These are phyloP conservation scores for Amphiprion clarkii DNA, from an alignment of 2,797 vertebrate genomes.

Conservation along the genomic window DNA sequence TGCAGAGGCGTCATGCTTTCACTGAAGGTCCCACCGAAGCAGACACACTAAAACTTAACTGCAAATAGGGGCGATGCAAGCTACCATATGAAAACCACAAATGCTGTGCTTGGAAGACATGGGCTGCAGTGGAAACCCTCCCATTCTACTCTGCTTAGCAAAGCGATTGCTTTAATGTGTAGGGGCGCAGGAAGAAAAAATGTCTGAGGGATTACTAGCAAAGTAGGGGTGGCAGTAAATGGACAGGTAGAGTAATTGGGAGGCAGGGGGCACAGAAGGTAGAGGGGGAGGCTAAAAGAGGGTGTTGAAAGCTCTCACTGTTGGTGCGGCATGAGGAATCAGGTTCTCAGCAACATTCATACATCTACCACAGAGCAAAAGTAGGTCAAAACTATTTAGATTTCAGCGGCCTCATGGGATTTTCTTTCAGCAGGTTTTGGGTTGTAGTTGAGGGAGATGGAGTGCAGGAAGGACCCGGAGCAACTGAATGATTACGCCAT, in stretches of 20 bases:
- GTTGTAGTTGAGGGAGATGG: constrained; percentile 39
- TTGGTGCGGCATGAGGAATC: constrained; percentile 36
- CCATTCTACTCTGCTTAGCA: not conserved
- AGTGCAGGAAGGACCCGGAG: constrained; percentile 19
- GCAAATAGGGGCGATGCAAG: not conserved
- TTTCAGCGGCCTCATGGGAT: constrained; percentile 62
- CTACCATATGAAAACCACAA: not conserved
- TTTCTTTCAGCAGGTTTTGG: constrained; percentile 57
- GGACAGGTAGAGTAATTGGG: constrained; percentile 2
- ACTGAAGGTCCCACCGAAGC: not conserved
- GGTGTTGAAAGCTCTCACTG: constrained; percentile 40
- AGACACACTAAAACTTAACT: not conserved
- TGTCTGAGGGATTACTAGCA: not conserved
- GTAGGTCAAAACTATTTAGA: constrained; percentile 77
- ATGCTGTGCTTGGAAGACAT: not conserved
- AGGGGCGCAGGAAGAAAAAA: not conserved
- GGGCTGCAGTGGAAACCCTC: not conserved
- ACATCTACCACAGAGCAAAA: constrained; percentile 57
- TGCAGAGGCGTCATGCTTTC: not conserved
- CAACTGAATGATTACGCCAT: constrained; percentile 42
- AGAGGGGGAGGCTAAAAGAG: constrained; percentile 24
- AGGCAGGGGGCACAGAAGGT: not conserved
- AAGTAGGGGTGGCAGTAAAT: constrained; percentile 2
- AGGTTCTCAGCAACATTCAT: constrained; percentile 55
- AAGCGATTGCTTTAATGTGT: not conserved